phyloP scores from a whole-genome alignment of 2,797 vertebrate species.

The Neopelma chrysocephalum region DNA sequence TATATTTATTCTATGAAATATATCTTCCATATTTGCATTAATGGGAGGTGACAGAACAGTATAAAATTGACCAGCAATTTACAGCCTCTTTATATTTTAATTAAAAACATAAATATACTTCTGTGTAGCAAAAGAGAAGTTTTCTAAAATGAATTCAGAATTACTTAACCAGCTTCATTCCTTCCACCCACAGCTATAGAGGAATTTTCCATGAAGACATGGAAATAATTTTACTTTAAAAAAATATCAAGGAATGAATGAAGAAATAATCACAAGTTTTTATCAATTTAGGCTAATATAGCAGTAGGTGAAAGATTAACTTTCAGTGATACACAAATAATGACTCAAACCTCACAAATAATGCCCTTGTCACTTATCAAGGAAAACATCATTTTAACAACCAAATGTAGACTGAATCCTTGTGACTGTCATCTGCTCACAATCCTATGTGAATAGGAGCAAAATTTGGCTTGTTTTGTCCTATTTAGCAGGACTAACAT shows the following conservation, averaged over 20 bases:
- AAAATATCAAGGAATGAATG: neutral
- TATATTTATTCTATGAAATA: slow-evolving; percentile 22
- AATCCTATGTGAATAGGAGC: neutral
- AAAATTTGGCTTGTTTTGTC: neutral
- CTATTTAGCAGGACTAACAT: neutral
- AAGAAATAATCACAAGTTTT: neutral
- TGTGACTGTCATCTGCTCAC: neutral
- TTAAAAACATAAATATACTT: slow-evolving; percentile 61
- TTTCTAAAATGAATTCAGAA: slow-evolving; percentile 32
- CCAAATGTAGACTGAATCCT: neutral
- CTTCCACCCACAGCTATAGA: neutral
- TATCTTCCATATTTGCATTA: slow-evolving; percentile 43
- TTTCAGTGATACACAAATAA: neutral
- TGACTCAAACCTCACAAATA: neutral
- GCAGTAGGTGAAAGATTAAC: neutral
- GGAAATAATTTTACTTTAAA: neutral
- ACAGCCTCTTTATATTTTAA: slow-evolving; percentile 55
- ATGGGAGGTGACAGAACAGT: neutral
- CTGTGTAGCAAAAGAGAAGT: neutral
- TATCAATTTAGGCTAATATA: neutral
- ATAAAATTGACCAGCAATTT: slow-evolving; percentile 53
- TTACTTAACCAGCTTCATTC: slow-evolving; percentile 4
- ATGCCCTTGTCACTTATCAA: neutral
- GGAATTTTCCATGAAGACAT: neutral
- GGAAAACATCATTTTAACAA: neutral